Conservation (phyloP, 2,888 invertebrate species). For the Netelia virgata region DNA sequence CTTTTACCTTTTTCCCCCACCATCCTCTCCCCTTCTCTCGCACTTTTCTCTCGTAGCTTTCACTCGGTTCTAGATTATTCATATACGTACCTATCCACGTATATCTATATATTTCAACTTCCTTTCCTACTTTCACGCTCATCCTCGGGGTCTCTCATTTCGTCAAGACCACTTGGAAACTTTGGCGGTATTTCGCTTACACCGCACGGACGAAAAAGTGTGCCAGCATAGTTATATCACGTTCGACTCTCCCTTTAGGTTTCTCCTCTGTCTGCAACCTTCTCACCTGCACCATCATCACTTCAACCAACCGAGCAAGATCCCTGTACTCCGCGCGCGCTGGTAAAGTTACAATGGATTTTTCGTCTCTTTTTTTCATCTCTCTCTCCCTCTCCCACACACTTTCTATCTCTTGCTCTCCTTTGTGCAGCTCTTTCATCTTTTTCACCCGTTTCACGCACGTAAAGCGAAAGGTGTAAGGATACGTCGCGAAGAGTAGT, state of each 20-base stretch:
- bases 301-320: slow-evolving; percentile 11
- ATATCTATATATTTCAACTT: slow-evolving; percentile 1
- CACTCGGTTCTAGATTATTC: not conserved
- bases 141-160: slow-evolving; percentile 45
- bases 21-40: slow-evolving; percentile 52
- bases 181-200: slow-evolving; percentile 57
- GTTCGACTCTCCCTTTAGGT: slow-evolving; percentile 42
- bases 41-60: slow-evolving; percentile 10
- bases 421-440: slow-evolving; percentile 56
- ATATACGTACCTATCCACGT: not conserved
- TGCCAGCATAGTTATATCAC: slow-evolving; percentile 46
- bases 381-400: not conserved
- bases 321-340: slow-evolving; percentile 1
- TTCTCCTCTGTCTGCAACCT: slow-evolving; percentile 33
- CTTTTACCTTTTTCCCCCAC: slow-evolving; percentile 41
- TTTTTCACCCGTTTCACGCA: slow-evolving; percentile 34
- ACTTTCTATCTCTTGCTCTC: slow-evolving; percentile 22
- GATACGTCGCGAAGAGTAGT: slow-evolving; percentile 8
- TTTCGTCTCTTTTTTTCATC: slow-evolving; percentile 9
- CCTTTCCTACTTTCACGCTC: slow-evolving; percentile 14
- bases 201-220: slow-evolving; percentile 27
- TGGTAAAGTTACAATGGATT: slow-evolving; percentile 46
- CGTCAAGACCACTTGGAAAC: slow-evolving; percentile 54
- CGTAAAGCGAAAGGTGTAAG: not conserved
- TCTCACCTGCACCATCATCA: slow-evolving; percentile 51